These are phyloP conservation scores for Crax fasciolata DNA, from an alignment of 2,797 vertebrate genomes.

Conservation along the genomic window DNA sequence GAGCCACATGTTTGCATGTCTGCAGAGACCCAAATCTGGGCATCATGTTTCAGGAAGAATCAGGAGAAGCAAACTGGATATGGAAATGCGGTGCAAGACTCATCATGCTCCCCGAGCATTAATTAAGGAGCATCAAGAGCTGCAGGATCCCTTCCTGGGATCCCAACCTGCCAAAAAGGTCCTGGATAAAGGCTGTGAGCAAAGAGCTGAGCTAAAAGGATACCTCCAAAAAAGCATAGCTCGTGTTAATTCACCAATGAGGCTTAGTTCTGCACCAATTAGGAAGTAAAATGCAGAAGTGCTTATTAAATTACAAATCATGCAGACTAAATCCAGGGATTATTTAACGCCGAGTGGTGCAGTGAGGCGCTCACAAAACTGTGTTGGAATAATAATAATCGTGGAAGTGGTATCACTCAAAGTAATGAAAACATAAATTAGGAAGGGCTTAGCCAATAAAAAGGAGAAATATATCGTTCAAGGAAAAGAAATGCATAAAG, in stretches of 20 bases:
- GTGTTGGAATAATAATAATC: background rate
- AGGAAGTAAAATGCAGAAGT: background rate
- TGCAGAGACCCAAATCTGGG: background rate
- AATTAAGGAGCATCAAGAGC: background rate
- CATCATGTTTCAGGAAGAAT: background rate
- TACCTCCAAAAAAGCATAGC: background rate
- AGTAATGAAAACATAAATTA: slow-evolving; percentile 64
- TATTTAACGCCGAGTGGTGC: slow-evolving; percentile 10
- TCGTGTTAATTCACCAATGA: background rate
- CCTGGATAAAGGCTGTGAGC: rapidly evolving
- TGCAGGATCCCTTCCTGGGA: background rate
- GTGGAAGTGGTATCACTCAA: slow-evolving; percentile 19
- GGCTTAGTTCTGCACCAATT: slow-evolving; percentile 8
- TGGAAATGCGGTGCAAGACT: slow-evolving; percentile 19
- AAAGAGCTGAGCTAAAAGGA: background rate
- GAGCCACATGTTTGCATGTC: background rate
- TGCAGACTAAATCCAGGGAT: background rate
- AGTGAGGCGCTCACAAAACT: background rate
- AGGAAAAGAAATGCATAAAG: slow-evolving; percentile 33
- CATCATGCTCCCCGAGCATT: background rate
- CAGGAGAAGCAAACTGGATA: background rate
- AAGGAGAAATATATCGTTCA: slow-evolving; percentile 28
- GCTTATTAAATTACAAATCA: slow-evolving; percentile 51
- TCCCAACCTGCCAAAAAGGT: rapidly evolving
- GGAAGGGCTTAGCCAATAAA: slow-evolving; percentile 43